Evolutionary conservation across 2,888 invertebrate species (phyloP).

Genomic region (Drosophila subquinaria): DNA sequence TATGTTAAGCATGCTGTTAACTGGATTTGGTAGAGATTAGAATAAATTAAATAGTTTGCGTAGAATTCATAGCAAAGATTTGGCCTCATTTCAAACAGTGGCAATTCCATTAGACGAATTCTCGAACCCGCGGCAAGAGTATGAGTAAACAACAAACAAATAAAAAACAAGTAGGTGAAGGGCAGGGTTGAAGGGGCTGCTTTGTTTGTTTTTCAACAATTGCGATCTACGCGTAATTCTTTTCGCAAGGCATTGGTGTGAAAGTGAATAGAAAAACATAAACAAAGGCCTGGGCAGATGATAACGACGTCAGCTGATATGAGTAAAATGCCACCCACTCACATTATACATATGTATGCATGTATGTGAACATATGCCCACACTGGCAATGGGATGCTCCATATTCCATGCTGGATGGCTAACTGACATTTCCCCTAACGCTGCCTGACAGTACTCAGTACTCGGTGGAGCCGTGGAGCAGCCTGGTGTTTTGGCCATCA

Average conservation of each 20-base stretch:
- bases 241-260: conserved; percentile 33
- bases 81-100: conserved; percentile 36
- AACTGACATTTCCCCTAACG: conserved; percentile 72
- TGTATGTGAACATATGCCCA: not conserved
- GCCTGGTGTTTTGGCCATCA: not conserved
- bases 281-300: conserved; percentile 51
- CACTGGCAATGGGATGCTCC: conserved; percentile 16
- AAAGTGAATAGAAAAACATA: conserved; percentile 41
- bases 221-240: conserved; percentile 64
- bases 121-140: conserved; percentile 21
- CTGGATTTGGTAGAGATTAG: not conserved
- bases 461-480: conserved; percentile 35
- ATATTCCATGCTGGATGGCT: conserved; percentile 8
- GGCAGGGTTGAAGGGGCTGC: not conserved
- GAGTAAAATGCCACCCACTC: conserved; percentile 43
- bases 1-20: not conserved
- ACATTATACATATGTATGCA: not conserved
- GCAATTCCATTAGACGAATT: conserved; percentile 7
- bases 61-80: not conserved
- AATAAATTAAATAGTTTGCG: not conserved
- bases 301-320: conserved; percentile 71
- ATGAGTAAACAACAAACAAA: conserved; percentile 45
- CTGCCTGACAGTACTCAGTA: conserved; percentile 60
- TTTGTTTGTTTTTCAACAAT: conserved; percentile 62
- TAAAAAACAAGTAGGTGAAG: not conserved